Evolutionary conservation across 2,113 vertebrate genomes (phyloP).

Genomic region (Mustela nigripes): DNA sequence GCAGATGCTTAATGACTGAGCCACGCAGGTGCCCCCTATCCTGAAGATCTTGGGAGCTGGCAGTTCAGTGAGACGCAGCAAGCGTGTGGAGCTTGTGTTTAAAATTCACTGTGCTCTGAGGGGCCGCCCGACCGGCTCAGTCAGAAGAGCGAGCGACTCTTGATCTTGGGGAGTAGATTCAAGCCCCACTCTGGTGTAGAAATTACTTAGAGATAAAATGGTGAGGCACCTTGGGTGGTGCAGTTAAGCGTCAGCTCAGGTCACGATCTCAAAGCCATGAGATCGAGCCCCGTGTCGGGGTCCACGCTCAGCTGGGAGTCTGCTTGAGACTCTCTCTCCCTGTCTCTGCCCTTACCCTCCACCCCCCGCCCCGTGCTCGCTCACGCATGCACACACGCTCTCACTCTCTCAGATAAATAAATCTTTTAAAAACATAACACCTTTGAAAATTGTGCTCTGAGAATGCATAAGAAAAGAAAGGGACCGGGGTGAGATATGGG

Average conservation of each 20-base stretch:
- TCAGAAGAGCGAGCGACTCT: background rate
- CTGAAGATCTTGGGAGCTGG: background rate
- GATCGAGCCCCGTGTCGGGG: no score
- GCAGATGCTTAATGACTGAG: no score
- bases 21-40: no score
- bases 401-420: background rate
- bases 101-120: background rate
- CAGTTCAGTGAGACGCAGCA: background rate
- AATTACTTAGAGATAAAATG: background rate
- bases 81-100: background rate
- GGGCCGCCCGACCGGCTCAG: background rate
- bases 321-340: background rate
- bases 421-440: background rate
- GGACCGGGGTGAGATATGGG: background rate
- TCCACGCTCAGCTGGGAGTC: background rate
- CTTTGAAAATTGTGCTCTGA: background rate
- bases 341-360: background rate
- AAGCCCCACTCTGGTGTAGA: background rate
- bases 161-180: background rate
- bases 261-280: background rate
- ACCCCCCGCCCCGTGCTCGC: background rate
- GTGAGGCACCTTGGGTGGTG: background rate
- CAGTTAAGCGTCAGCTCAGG: background rate
- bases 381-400: accelerated
- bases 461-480: background rate